phyloP scores from a whole-genome alignment of 2,113 vertebrate species.

The Cygnus atratus region DNA sequence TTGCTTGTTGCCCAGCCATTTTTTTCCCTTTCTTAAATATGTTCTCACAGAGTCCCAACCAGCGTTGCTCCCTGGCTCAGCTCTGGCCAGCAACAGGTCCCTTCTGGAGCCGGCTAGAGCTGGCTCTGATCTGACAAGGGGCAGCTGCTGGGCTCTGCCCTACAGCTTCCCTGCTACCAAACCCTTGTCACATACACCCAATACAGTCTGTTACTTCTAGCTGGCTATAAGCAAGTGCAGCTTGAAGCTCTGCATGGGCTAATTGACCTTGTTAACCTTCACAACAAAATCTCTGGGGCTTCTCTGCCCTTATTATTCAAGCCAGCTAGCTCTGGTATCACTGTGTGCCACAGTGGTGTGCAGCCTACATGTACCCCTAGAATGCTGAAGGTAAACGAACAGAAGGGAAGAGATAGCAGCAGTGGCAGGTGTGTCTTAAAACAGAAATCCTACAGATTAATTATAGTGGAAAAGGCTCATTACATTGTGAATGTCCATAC shows the following conservation, averaged over 20 bases:
- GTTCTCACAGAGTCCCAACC: background rate
- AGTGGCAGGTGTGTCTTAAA: background rate
- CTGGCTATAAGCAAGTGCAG: background rate
- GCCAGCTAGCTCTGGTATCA: background rate
- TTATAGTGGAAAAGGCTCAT: background rate
- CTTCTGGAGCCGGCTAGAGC: background rate
- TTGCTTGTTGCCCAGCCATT: background rate
- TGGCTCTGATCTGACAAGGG: background rate
- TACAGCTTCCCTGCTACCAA: background rate
- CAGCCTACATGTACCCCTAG: background rate
- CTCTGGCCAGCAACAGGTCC: background rate
- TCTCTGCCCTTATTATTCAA: background rate
- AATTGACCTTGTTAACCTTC: background rate
- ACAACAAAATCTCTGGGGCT: background rate
- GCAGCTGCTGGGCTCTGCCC: background rate
- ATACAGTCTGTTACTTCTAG: background rate
- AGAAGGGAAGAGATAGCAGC: background rate
- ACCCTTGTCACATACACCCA: background rate
- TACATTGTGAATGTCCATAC: background rate
- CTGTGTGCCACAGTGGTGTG: background rate
- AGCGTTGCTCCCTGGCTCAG: background rate
- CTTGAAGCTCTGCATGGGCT: background rate
- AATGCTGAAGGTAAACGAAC: accelerated
- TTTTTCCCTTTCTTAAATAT: background rate
- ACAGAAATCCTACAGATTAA: background rate